These are phyloP conservation scores for Notamacropus eugenii DNA, from an alignment of 2,797 vertebrate genomes.

Conservation along the genomic window DNA sequence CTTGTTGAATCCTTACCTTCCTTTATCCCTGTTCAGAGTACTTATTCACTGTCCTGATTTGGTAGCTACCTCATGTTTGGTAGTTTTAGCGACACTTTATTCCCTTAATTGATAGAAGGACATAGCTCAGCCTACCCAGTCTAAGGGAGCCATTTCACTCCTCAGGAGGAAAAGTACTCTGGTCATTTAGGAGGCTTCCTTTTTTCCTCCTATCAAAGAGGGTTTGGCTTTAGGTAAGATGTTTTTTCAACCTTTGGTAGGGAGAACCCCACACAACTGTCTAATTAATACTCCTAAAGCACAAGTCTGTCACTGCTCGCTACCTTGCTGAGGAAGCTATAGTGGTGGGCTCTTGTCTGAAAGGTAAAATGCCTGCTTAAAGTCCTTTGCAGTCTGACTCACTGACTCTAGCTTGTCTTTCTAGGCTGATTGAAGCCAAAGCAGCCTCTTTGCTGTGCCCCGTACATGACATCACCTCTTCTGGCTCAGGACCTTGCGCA, in stretches of 20 bases:
- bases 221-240: background rate
- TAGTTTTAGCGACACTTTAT: conserved; percentile 1
- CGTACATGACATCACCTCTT: background rate
- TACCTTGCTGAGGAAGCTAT: background rate
- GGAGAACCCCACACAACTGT: background rate
- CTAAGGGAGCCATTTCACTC: conserved; percentile 9
- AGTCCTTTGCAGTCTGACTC: background rate
- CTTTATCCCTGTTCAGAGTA: conserved; percentile 10
- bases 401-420: background rate
- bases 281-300: background rate
- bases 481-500: background rate
- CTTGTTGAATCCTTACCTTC: background rate
- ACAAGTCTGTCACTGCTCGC: background rate
- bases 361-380: background rate
- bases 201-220: conserved; percentile 17
- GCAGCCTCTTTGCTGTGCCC: background rate
- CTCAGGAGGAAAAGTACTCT: conserved; percentile 45
- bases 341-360: background rate
- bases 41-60: background rate
- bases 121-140: background rate
- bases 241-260: conserved; percentile 43
- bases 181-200: conserved; percentile 8
- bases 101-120: background rate
- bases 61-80: conserved; percentile 11
- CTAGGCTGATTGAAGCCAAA: background rate